Conservation (phyloP, 2,888 invertebrate species). For the Scaeva pyrastri region DNA sequence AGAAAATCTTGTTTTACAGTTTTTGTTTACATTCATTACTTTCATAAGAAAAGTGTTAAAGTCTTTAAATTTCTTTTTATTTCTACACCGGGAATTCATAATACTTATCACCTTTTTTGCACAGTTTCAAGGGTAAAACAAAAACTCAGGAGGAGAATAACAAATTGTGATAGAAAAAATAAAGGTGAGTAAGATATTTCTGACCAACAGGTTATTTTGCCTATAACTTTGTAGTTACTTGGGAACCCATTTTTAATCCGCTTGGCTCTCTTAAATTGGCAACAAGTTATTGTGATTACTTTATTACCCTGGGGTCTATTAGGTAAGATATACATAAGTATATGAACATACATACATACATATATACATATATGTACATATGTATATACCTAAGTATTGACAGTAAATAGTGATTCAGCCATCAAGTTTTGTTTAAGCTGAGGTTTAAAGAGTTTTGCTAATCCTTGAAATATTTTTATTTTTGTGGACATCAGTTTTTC, state of each 20-base stretch:
- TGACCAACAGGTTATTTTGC: slow-evolving; percentile 28
- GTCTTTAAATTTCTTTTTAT: background rate
- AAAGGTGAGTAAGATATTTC: slow-evolving; percentile 52
- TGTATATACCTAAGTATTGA: no score
- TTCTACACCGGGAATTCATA: background rate
- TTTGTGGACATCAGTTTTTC: no score
- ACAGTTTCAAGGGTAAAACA: slow-evolving; percentile 14
- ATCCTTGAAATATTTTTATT: background rate
- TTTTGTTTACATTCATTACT: background rate
- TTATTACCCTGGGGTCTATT: background rate
- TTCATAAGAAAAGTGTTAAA: slow-evolving; percentile 22
- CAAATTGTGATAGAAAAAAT: slow-evolving; percentile 28
- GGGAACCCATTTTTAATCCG: slow-evolving; percentile 1
- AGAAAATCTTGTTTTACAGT: slow-evolving; percentile 44
- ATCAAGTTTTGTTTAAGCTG: background rate
- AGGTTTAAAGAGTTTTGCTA: background rate
- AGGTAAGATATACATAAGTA: slow-evolving; percentile 28
- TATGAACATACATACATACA: background rate
- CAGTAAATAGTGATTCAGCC: no score
- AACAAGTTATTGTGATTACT: slow-evolving; percentile 1
- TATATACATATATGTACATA: no score
- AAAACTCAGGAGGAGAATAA: slow-evolving; percentile 4
- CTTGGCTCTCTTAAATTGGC: slow-evolving; percentile 1
- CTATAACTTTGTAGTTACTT: background rate
- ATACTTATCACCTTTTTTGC: slow-evolving; percentile 12